Evolutionary conservation across 2,888 invertebrate genomes (phyloP).

Genomic region (Eupithecia centaureata): DNA sequence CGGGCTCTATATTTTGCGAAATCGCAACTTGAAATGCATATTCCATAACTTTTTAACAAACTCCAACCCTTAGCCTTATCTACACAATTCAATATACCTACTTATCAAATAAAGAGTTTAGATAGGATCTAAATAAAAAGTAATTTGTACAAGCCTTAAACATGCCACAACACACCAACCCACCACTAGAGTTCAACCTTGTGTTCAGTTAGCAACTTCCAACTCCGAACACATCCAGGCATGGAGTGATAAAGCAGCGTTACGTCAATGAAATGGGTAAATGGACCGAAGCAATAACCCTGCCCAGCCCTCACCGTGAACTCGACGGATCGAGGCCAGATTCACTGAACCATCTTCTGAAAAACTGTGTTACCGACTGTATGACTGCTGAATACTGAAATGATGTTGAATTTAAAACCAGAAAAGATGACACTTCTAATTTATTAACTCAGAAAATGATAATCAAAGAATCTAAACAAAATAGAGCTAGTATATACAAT

Average conservation of each 20-base stretch:
- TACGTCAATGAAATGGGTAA: constrained; percentile 78
- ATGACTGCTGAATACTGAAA: not conserved
- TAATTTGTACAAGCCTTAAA: not conserved
- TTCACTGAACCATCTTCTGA: constrained; percentile 32
- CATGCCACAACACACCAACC: not conserved
- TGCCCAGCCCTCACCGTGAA: constrained; percentile 79
- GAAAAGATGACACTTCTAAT: not conserved
- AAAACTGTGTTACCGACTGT: constrained; percentile 7
- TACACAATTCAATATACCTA: not conserved
- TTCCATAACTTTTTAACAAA: not conserved
- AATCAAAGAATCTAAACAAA: too few relatives aligned
- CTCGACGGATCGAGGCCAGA: constrained; percentile 66
- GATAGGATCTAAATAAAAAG: not conserved
- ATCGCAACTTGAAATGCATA: not conserved
- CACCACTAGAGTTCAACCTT: constrained; percentile 12
- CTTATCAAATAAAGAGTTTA: not conserved
- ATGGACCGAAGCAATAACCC: constrained; percentile 73
- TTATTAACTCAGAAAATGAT: too few relatives aligned
- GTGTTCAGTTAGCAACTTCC: constrained; percentile 16
- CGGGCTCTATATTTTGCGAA: not conserved
- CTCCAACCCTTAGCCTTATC: too few relatives aligned
- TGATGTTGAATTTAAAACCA: not conserved
- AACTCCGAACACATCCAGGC: constrained; percentile 16
- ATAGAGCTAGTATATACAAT: too few relatives aligned
- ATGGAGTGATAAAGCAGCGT: constrained; percentile 56